A percentile compares a stretch with the other conserved stretches of the same genome.
These are phyloP conservation scores for Tauraco erythrolophus DNA, from an alignment of 2,113 vertebrate genomes.

Conservation along the genomic window DNA sequence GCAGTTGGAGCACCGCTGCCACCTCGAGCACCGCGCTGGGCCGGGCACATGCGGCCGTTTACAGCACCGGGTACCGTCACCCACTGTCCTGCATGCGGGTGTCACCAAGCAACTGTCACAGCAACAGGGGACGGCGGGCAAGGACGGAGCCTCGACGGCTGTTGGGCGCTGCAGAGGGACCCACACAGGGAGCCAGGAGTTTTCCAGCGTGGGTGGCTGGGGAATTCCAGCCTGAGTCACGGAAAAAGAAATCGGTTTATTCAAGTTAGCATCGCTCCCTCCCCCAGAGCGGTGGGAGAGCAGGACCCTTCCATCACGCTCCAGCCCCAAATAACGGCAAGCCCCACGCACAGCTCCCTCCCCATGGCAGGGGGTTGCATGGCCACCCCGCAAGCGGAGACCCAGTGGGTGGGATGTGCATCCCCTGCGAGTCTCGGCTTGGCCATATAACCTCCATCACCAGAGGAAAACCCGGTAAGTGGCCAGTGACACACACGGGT, in stretches of 20 bases:
- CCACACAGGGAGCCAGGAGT: neutral
- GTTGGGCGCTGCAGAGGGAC: neutral
- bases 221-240: constrained; percentile 37
- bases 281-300: neutral
- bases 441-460: too few species aligned
- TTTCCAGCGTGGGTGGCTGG: constrained; percentile 47
- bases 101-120: neutral
- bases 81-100: accelerated
- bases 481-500: accelerated
- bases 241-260: neutral
- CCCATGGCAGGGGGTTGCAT: neutral
- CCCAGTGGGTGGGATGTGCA: neutral
- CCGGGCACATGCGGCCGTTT: neutral
- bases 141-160: neutral
- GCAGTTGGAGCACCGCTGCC: neutral
- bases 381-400: accelerated
- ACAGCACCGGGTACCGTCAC: neutral
- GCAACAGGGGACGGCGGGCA: accelerated
- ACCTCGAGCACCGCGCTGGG: neutral
- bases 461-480: neutral
- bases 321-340: neutral
- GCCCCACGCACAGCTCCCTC: too few species aligned
- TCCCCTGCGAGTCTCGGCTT: neutral
- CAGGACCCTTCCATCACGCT: neutral
- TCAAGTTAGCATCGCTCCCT: neutral